Evolutionary conservation across 2,888 invertebrate genomes (phyloP).

Genomic region (Drosophila sordidula): DNA sequence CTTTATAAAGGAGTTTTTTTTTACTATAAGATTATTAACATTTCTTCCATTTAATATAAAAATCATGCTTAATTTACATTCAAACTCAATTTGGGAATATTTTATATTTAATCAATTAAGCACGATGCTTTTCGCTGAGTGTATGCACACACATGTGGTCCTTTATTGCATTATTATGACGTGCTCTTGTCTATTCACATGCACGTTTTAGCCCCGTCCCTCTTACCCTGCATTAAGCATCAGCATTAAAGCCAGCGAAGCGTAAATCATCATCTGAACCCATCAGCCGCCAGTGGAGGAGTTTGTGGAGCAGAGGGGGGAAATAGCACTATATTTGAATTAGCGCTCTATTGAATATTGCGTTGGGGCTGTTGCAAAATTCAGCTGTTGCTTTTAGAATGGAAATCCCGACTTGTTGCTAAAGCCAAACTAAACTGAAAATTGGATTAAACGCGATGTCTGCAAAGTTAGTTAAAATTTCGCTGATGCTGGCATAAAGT

Average conservation of each 20-base stretch:
- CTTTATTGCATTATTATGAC: conserved; percentile 56
- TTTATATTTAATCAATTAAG: too few species aligned
- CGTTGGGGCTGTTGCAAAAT: neutral
- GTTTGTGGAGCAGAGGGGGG: neutral
- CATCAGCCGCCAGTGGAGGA: conserved; percentile 5
- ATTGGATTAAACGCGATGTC: conserved; percentile 20
- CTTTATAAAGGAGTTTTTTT: too few species aligned
- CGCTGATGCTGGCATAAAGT: conserved; percentile 18
- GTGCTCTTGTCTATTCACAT: conserved; percentile 24
- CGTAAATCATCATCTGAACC: conserved; percentile 38
- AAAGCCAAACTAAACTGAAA: conserved; percentile 18
- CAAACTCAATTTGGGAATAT: too few species aligned
- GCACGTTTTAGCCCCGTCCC: neutral
- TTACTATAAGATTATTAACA: too few species aligned
- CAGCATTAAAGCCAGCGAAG: conserved; percentile 42
- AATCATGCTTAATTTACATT: too few species aligned
- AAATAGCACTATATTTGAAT: conserved; percentile 18
- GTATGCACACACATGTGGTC: conserved; percentile 10
- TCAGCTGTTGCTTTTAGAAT: conserved; percentile 7
- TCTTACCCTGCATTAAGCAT: conserved; percentile 15
- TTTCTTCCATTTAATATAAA: too few species aligned
- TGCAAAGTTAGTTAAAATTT: conserved; percentile 36
- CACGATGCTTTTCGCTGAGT: neutral
- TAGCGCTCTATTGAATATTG: conserved; percentile 25
- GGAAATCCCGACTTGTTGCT: neutral